Conservation (phyloP, 2,888 invertebrate genomes). For the Tholera decimalis region DNA sequence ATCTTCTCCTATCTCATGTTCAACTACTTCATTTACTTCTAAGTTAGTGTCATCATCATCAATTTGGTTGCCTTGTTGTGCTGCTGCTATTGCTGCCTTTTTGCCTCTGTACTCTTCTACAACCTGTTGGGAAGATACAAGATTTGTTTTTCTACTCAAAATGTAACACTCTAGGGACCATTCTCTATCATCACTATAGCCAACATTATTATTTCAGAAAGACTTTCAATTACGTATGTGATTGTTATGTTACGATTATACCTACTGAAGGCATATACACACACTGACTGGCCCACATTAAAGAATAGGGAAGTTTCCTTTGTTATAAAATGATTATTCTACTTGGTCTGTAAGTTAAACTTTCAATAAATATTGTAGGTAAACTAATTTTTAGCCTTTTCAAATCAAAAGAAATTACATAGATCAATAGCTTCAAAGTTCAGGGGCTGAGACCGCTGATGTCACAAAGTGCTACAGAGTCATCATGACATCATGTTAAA, state of each 20-base stretch:
- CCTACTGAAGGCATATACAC: not conserved
- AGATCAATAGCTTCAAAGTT: too few relatives aligned
- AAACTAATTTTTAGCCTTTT: too few relatives aligned
- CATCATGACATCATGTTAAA: too few relatives aligned
- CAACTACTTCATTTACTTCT: constrained; percentile 82
- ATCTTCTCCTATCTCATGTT: constrained; percentile 80
- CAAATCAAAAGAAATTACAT: too few relatives aligned
- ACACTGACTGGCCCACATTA: not conserved
- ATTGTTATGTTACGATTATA: too few relatives aligned
- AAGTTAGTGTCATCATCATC: constrained; percentile 82
- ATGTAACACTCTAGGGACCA: not conserved
- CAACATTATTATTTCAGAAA: not conserved
- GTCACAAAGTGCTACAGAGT: too few relatives aligned
- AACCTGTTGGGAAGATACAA: constrained; percentile 41
- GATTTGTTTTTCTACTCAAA: not conserved
- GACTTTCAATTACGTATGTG: not conserved
- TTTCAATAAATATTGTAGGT: too few relatives aligned
- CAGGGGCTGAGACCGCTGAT: too few relatives aligned
- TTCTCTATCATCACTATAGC: not conserved
- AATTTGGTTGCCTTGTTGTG: constrained; percentile 74
- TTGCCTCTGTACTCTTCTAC: constrained; percentile 83
- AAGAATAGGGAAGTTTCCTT: too few relatives aligned
- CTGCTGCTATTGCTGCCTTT: constrained; percentile 88
- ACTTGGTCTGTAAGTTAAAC: too few relatives aligned
- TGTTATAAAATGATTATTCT: too few relatives aligned